Base-by-base conservation (phyloP, 2,888 invertebrate genomes). In the Drosophila eohydei region DNA sequence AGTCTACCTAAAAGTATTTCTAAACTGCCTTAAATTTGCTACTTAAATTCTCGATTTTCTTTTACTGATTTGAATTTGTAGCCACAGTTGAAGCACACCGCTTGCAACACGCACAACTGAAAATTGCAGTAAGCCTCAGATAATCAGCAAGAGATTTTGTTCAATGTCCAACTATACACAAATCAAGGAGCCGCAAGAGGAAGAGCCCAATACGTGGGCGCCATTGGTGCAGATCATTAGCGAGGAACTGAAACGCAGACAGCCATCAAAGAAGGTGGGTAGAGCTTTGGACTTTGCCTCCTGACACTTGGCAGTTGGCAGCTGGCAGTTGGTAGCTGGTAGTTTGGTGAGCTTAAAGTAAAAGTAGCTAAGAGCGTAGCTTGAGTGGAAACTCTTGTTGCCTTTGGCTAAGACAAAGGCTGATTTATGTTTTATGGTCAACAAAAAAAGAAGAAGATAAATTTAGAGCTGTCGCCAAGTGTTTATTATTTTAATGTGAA, bases 141-240 rank as follows among this genome's bases (percentile, higher is more conserved):
- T 57, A 55, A 50, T 43, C 48, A 52, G 44, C 30, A 38, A 40
- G 7, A 28, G 54, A 54, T 54, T 40, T 40, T 40, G 52, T 28
- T 52, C 52, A 38, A 52, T 52, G 34, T 9, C 26, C 52, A 38
- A 14, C 38, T 9, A n/a, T 28, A 54, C 62, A 46, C 56, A 43
- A 50, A 51, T 57, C 46, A 40, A 57, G 32, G 41, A 34, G 34
- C 21, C 32, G 28, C 14, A 44, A 54, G 41, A 58, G 69, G 57
- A 58, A 48, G 55, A 56, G 32, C 43, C 21, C 46, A 55, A 43
- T 66, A 81, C 82, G 85, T 84, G 89, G 84, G 88, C 88, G 88
- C 85, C 85, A 73, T 43, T 78, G 88, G 74, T 60, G 72, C 71
- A 69, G 84, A 89, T 84, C 89, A 84, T 89, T 88, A 89, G 88